Percentiles rank a stretch among this genome's conserved stretches.
Conservation (phyloP, 2,113 vertebrate genomes). For the Balaeniceps rex region DNA sequence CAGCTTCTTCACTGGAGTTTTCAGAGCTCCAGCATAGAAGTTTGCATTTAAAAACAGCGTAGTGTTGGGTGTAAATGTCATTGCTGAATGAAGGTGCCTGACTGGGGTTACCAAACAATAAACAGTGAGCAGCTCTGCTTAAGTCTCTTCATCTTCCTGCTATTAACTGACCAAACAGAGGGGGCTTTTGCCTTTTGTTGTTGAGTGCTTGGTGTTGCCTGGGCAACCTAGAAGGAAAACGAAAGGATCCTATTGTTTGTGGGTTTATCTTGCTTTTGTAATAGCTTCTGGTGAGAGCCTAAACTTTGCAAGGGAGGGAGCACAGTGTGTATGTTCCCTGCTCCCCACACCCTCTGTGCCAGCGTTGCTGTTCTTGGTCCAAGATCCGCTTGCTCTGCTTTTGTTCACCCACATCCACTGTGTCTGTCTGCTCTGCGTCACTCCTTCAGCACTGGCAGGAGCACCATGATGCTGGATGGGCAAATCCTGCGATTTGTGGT, state of each 20-base stretch:
- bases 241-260: constrained; percentile 23
- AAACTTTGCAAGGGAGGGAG: background rate
- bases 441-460: background rate
- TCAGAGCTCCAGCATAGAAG: background rate
- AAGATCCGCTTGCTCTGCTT: background rate
- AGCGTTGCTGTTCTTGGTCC: background rate
- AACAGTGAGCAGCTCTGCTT: background rate
- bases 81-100: constrained; percentile 27
- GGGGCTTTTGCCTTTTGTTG: constrained; percentile 34
- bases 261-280: constrained; percentile 55
- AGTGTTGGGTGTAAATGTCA: constrained; percentile 54
- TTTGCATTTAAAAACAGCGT: background rate
- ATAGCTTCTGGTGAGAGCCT: constrained; percentile 22
- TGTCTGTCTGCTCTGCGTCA: background rate
- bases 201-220: constrained; percentile 64
- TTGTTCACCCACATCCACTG: background rate
- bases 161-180: constrained; percentile 49
- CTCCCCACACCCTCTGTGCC: background rate
- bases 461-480: background rate
- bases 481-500: background rate
- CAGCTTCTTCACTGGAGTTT: background rate
- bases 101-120: constrained; percentile 19
- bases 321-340: background rate
- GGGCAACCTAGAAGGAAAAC: constrained; percentile 38
- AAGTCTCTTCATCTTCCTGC: constrained; percentile 49